A percentile compares a stretch with the other conserved stretches of the same genome.
phyloP scores from a whole-genome alignment of 2,797 vertebrate genomes.

The Clarias fuscus region DNA sequence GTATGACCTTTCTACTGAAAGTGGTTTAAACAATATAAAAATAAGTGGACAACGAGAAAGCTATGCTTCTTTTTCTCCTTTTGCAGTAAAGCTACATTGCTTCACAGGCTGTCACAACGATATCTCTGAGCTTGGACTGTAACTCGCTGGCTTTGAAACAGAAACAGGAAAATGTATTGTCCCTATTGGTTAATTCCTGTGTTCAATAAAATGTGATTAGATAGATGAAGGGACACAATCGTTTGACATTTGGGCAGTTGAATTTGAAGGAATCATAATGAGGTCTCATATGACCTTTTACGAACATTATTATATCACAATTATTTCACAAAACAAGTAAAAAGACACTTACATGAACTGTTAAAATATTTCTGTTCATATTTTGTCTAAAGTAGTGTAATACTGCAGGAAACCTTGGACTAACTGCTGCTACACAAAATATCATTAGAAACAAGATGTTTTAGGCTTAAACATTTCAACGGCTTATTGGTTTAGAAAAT shows the following conservation, averaged over 20 bases:
- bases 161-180: background rate
- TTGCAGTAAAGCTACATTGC: background rate
- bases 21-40: background rate
- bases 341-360: background rate
- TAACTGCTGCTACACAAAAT: background rate
- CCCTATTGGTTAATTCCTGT: background rate
- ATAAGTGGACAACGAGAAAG: background rate
- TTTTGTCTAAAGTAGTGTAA: background rate
- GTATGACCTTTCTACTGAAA: background rate
- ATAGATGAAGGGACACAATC: background rate
- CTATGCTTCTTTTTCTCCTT: background rate
- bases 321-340: background rate
- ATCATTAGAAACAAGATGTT: background rate
- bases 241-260: background rate
- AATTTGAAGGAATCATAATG: background rate
- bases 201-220: background rate
- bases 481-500: slow-evolving; percentile 19
- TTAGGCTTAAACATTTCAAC: background rate
- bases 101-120: background rate
- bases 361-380: background rate
- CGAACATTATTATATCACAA: background rate
- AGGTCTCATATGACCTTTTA: background rate
- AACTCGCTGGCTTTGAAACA: background rate
- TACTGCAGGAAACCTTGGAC: background rate
- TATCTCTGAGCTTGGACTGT: background rate